Evolutionary conservation across 2,797 vertebrate species (phyloP), one percentile per base, ranked within the genome.

Genomic region (Capromys pilorides): DNA sequence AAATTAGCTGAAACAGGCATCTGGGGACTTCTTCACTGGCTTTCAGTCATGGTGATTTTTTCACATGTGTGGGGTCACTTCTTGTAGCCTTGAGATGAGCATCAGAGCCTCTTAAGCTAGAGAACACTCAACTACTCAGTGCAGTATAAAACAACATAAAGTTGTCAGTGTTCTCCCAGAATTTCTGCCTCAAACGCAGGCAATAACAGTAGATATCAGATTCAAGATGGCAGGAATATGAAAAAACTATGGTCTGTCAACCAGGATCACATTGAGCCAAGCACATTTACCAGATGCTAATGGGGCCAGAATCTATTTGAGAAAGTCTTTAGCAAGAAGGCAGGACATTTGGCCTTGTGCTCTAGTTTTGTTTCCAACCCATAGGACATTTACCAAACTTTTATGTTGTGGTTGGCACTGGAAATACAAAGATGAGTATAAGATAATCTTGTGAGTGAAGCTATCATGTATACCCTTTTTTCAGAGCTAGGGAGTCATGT

Each of bases 1-100:
- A 89, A 95, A 96, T 81, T 45, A 92, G 78, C 21, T 92, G 67
- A 85, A 93, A 91, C 71, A 57, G 24, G 67, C 84, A 78, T 62
- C 26, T 41, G 39, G 49, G 54, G 13, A 84, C 51, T 41, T 80
- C 64, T 45, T 71, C 33, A 64, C 31, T 78, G 78, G 57, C 39
- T 86, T 94, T 80, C 61, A 64, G 77, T 14, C 31, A 41, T 4
- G 18, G 16, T 41, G 83, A 26, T n/a, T 95, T 86, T 67, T 57
- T 45, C 39, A 26, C 31, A 39, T 13, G 54, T 64, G 22, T 41
- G 45, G 21, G 24, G 19, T 66, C 75, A 93, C 9, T 73, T 31
- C 36, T 83, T 88, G 51, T 61, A 90, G 81, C 49, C 64, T 5
- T 10, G 19, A 87, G 69, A 67, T 81, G 82, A 89, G 9, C 64